A percentile compares a stretch with the other conserved stretches of the same genome.
Conservation (phyloP, 2,113 vertebrate genomes). For the Mus musculus region DNA sequence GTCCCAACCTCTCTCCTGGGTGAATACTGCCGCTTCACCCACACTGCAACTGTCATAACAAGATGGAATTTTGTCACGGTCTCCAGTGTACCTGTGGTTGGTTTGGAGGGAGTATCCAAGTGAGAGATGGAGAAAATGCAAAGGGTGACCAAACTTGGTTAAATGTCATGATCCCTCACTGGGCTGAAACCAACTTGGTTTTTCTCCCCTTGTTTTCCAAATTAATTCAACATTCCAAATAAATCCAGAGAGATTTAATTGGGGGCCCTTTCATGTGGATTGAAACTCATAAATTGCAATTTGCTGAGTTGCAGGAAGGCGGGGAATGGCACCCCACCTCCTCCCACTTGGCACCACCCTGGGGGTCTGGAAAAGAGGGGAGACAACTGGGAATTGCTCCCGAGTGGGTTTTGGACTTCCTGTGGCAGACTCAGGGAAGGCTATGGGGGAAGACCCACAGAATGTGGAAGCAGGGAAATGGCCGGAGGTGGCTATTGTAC, state of each 20-base stretch:
- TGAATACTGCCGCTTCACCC: not conserved
- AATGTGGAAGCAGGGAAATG: not conserved
- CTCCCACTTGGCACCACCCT: slow-evolving; percentile 62
- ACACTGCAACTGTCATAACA: not conserved
- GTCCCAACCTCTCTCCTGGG: not conserved
- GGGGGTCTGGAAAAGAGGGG: slow-evolving; percentile 47
- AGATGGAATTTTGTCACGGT: not conserved
- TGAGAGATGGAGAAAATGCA: not conserved
- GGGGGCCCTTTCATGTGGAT: slow-evolving; percentile 77
- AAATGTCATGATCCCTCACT: slow-evolving; percentile 63
- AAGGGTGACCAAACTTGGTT: slow-evolving; percentile 16
- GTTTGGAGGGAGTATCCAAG: not conserved
- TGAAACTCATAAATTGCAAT: slow-evolving; percentile 79
- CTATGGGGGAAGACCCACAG: not conserved
- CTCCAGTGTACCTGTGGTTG: not conserved
- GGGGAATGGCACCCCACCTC: slow-evolving; percentile 47
- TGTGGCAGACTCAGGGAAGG: not conserved
- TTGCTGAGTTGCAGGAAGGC: slow-evolving; percentile 80
- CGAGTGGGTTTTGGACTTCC: slow-evolving; percentile 51
- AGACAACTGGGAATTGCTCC: not conserved
- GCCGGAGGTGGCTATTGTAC: not conserved
- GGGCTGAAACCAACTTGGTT: slow-evolving; percentile 68
- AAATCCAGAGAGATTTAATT: slow-evolving; percentile 72
- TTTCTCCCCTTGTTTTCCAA: slow-evolving; percentile 76
- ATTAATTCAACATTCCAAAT: slow-evolving; percentile 80